A percentile compares a stretch with the other conserved stretches of the same genome.
Conservation (phyloP, 2,888 invertebrate genomes). For the Pristionchus fissidentatus region DNA sequence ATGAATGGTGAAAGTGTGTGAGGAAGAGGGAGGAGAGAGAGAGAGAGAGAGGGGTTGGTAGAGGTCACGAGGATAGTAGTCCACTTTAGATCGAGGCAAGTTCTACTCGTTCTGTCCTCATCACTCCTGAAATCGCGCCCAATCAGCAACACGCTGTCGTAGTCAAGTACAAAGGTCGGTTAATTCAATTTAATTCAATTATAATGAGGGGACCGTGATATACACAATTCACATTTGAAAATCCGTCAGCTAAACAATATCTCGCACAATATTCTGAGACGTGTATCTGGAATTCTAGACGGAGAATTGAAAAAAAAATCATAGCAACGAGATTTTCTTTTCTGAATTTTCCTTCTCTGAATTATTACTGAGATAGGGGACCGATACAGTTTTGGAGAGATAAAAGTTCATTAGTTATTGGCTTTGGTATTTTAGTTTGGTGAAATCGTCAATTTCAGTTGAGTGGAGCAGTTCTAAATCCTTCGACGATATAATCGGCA, state of each 20-base stretch:
- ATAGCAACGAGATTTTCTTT: too few relatives aligned
- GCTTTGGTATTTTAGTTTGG: not conserved
- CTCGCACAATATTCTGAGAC: too few relatives aligned
- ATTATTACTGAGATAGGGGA: too few relatives aligned
- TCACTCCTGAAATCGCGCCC: constrained; percentile 47
- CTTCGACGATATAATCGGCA: constrained; percentile 79
- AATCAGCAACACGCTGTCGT: constrained; percentile 49
- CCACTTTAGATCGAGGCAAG: constrained; percentile 46
- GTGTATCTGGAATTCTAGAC: too few relatives aligned
- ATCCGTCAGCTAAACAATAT: too few relatives aligned
- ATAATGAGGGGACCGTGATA: too few relatives aligned
- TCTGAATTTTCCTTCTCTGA: too few relatives aligned
- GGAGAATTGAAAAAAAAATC: too few relatives aligned
- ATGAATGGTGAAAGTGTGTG: constrained; percentile 22
- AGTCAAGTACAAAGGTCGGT: constrained; percentile 63
- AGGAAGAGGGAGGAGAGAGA: not conserved
- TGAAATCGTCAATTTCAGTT: constrained; percentile 12
- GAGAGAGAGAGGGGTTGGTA: not conserved
- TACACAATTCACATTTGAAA: too few relatives aligned
- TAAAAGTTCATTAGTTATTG: not conserved
- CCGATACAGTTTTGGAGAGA: too few relatives aligned
- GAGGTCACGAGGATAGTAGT: constrained; percentile 31
- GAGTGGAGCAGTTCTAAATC: constrained; percentile 22
- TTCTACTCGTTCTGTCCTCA: constrained; percentile 22
- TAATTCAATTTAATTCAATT: too few relatives aligned